Percentiles rank a stretch among this genome's conserved stretches.
These are phyloP conservation scores for Cichlasoma orientale DNA, from an alignment of 2,797 vertebrate genomes.

Conservation along the genomic window DNA sequence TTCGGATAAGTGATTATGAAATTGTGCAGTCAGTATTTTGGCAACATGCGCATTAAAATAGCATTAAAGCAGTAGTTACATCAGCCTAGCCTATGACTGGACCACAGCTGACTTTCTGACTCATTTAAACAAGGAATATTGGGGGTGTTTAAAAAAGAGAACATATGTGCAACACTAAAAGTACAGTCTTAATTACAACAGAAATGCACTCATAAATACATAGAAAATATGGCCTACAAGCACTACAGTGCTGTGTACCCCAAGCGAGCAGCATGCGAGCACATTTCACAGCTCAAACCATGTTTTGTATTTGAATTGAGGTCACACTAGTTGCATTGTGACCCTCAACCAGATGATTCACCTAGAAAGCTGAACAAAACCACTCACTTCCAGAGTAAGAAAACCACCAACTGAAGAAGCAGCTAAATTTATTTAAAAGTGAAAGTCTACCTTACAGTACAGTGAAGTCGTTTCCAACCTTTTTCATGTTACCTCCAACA, in stretches of 20 bases:
- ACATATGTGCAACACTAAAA: neutral
- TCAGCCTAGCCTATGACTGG: neutral
- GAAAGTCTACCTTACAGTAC: neutral
- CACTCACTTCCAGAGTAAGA: neutral
- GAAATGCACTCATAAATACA: too few relatives aligned
- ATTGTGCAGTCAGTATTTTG: neutral
- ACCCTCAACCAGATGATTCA: neutral
- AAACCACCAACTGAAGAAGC: neutral
- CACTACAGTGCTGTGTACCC: neutral
- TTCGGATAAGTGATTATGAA: neutral
- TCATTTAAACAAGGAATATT: neutral
- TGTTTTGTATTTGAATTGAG: neutral
- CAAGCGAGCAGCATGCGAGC: neutral
- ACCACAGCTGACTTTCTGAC: neutral
- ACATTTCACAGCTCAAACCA: neutral
- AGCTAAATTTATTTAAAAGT: neutral
- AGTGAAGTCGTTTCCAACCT: neutral
- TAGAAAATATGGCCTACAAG: neutral
- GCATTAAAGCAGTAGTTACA: neutral
- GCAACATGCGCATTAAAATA: neutral
- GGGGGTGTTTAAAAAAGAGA: neutral
- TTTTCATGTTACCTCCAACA: neutral
- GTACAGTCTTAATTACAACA: neutral
- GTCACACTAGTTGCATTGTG: neutral
- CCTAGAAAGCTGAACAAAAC: neutral